Evolutionary conservation across 2,113 vertebrate species (phyloP), one percentile per base, ranked within the genome.

Genomic region (Bambusicola thoracicus): DNA sequence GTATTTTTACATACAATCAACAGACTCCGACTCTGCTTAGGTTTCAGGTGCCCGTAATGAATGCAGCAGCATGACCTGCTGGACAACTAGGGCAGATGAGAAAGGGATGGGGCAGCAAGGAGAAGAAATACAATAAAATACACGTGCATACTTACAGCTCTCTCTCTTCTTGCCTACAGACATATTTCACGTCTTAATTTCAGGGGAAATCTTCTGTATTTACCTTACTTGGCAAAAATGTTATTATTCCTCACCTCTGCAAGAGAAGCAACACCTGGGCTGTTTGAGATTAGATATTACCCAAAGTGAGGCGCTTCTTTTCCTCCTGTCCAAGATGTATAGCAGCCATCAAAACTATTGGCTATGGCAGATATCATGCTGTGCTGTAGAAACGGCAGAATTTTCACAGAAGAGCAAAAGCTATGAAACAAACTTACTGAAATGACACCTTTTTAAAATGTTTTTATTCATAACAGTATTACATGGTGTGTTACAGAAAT

Each of bases 381-480:
- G 14, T 30, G 20, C 29, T 18, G 3, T 3, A 62, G 44, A 25
- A 55, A 74, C 0, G 46, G 65, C 58, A 74, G 44, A 44, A 70
- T 21, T 14, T 70, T 4, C 55, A 74, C 15, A 73, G 48, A 77
- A 27, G 24, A 87, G 63, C 72, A 85, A 55, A 65, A 85, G 66
- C 87, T 66, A 77, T 1, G 43, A 51, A 91, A 96, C 85, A 96
- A 77, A 93, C 77, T 91, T 83, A 68, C 75, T 76, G 88, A 90
- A 95, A 90, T 69, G 40, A 83, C 69, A 16, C 87, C 87, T 96
- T 98, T 97, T 76, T 96, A 97, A 97, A 98, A 98, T 97, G 98
- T 98, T 99, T 99, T 99, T 99, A 99, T 99, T 99, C 98, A 97
- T 98, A 99, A 99, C 98, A 98, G 98, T 99, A 99, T 98, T 99